phyloP scores from a whole-genome alignment of 2,113 vertebrate genomes.

The Erpornis zantholeuca region DNA sequence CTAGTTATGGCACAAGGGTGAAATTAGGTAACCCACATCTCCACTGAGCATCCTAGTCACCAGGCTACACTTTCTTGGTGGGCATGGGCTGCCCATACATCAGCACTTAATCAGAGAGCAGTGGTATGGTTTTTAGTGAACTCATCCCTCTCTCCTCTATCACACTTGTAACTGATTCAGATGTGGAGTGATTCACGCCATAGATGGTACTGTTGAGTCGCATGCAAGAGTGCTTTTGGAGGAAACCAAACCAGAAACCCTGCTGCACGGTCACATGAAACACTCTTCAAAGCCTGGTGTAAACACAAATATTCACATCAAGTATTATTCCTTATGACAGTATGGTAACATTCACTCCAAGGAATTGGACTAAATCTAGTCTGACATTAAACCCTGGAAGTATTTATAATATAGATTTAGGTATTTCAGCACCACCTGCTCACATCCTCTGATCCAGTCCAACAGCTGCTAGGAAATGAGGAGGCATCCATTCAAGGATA shows the following conservation, averaged over 20 bases:
- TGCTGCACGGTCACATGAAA: not conserved
- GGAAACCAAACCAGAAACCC: not conserved
- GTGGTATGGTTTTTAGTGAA: not conserved
- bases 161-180: not conserved
- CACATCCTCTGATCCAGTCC: not conserved
- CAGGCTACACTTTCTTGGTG: not conserved
- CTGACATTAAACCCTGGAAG: not conserved
- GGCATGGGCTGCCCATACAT: not conserved
- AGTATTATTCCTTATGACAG: not conserved
- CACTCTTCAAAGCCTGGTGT: not conserved
- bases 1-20: not conserved
- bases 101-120: not conserved
- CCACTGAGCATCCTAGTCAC: not conserved
- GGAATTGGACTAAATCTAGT: not conserved
- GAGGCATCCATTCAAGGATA: not conserved
- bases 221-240: not conserved
- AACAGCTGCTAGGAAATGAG: not conserved
- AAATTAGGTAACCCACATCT: not conserved
- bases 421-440: not conserved
- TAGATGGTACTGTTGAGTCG: not conserved
- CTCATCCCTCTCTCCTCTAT: not conserved
- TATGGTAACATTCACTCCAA: not conserved
- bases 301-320: not conserved
- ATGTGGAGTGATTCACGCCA: not conserved
- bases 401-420: not conserved